Percentiles rank a stretch among this genome's conserved stretches.
These are phyloP conservation scores for Phoenicopterus ruber DNA, from an alignment of 2,113 vertebrate genomes.

Conservation along the genomic window DNA sequence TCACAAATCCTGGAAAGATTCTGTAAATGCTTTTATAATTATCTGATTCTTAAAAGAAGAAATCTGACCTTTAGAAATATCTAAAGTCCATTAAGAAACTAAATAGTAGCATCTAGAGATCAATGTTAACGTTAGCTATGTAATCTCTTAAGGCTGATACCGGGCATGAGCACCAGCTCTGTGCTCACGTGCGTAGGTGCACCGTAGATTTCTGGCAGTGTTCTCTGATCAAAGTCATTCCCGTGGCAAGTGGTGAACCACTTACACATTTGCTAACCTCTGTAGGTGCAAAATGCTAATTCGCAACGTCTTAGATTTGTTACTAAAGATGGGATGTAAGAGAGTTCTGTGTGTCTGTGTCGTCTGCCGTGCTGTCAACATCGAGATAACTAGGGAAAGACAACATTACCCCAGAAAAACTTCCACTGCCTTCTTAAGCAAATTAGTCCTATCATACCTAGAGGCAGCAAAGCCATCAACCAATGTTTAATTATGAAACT, in stretches of 20 bases:
- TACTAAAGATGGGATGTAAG: slow-evolving; percentile 48
- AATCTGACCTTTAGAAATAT: background rate
- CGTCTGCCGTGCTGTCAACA: slow-evolving; percentile 69
- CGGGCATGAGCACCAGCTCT: background rate
- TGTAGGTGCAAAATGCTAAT: slow-evolving; percentile 42
- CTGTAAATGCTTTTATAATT: background rate
- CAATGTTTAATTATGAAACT: background rate
- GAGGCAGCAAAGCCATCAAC: background rate
- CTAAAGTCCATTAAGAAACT: background rate
- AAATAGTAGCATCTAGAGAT: background rate
- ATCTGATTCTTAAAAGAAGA: background rate
- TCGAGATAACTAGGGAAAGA: slow-evolving; percentile 27
- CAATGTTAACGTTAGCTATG: background rate
- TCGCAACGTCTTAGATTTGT: background rate
- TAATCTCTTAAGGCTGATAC: background rate
- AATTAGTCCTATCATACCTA: background rate
- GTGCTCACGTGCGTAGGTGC: background rate
- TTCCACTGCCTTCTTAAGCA: background rate
- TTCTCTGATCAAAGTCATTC: slow-evolving; percentile 46
- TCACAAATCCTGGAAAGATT: background rate
- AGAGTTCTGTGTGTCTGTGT: slow-evolving; percentile 52
- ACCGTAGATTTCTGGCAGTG: slow-evolving; percentile 27
- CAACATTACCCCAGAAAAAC: background rate
- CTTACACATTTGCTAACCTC: slow-evolving; percentile 5
- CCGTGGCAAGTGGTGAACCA: slow-evolving; percentile 33